Evolutionary conservation across 2,113 vertebrate species (phyloP).

Genomic region (Aramus guarauna): DNA sequence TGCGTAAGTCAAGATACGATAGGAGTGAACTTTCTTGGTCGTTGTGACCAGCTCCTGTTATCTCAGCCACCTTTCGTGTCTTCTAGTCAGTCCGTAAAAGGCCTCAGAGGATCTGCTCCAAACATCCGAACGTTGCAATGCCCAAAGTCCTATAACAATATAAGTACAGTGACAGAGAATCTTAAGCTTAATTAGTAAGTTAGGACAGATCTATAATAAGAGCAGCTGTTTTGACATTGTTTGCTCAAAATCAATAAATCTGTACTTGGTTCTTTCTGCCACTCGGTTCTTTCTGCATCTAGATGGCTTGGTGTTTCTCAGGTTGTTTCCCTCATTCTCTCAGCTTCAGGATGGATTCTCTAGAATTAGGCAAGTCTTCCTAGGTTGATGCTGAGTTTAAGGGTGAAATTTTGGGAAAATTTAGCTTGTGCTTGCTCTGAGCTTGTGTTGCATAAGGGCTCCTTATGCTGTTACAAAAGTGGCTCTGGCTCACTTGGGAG

Average conservation of each 20-base stretch:
- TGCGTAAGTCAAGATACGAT: not conserved
- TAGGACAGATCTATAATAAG: not conserved
- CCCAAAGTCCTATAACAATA: not conserved
- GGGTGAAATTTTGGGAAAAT: not conserved
- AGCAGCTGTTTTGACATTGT: not conserved
- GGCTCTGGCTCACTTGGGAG: not conserved
- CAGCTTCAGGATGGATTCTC: not conserved
- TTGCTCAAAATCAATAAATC: not conserved
- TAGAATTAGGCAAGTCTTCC: not conserved
- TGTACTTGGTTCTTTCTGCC: not conserved
- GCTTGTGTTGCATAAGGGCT: not conserved
- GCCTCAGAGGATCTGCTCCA: not conserved
- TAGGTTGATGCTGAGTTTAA: not conserved
- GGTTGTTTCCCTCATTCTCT: not conserved
- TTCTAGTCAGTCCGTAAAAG: not conserved
- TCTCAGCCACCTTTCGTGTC: not conserved
- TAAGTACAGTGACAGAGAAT: not conserved
- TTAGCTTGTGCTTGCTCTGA: not conserved
- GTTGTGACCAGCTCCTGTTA: not conserved
- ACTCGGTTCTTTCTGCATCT: not conserved
- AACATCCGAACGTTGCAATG: not conserved
- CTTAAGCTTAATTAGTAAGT: not conserved
- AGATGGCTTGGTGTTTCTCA: not conserved
- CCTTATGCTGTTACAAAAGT: not conserved
- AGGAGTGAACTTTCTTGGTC: not conserved